Conservation (phyloP, 2,797 vertebrate species). For the Carduelis carduelis region DNA sequence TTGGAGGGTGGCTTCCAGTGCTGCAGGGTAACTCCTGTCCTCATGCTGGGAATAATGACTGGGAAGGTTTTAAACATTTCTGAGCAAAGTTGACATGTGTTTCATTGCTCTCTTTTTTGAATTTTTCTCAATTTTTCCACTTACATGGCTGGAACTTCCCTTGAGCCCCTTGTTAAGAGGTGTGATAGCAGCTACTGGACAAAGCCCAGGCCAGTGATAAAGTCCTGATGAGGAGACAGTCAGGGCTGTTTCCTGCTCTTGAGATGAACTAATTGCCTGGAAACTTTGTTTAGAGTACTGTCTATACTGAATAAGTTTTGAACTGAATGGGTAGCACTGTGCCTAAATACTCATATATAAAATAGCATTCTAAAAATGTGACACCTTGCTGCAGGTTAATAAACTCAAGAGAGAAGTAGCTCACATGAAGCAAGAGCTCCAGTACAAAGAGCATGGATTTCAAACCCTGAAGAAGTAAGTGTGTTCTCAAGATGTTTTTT, state of each 20-base stretch:
- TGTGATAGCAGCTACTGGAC: neutral
- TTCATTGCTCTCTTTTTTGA: neutral
- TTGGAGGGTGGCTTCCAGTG: neutral
- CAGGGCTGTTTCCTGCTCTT: neutral
- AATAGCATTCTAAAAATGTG: neutral
- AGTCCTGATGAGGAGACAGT: neutral
- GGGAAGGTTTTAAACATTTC: neutral
- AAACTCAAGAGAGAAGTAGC: conserved; percentile 95
- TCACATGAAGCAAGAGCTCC: conserved; percentile 93
- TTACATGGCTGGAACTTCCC: neutral
- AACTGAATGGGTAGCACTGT: neutral
- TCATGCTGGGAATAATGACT: neutral
- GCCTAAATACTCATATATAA: neutral
- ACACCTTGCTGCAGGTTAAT: conserved; percentile 82
- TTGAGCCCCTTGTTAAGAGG: neutral
- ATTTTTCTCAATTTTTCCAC: neutral
- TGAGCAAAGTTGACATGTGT: neutral
- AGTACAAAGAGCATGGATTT: conserved; percentile 93
- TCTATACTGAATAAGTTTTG: neutral
- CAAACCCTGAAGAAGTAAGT: conserved; percentile 94
- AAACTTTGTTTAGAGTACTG: neutral
- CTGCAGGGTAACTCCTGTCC: neutral
- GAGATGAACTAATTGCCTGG: neutral
- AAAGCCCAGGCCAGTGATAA: neutral
- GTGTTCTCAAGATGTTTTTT: neutral